Evolutionary conservation across 1,140 invertebrate genomes (phyloP).

Genomic region (Drosophila ambigua): DNA sequence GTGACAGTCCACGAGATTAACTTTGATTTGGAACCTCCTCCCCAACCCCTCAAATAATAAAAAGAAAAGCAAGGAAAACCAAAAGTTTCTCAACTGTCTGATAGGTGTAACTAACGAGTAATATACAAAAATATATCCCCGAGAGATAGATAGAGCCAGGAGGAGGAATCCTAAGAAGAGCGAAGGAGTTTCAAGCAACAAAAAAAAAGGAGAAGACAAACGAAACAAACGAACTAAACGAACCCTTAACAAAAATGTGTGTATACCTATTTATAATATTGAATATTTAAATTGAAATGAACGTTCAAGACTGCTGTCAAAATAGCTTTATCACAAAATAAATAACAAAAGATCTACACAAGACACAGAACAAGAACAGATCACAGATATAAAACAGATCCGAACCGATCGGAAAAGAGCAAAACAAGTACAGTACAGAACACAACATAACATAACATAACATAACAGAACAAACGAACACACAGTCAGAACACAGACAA

Average conservation of each 20-base stretch:
- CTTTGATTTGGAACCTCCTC: conserved; percentile 9
- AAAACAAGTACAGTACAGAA: conserved; percentile 20
- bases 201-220: conserved; percentile 21
- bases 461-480: conserved; percentile 13
- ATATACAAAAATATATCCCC: too few relatives aligned
- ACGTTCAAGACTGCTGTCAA: conserved; percentile 82
- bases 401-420: conserved; percentile 36
- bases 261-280: conserved; percentile 82
- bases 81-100: conserved; percentile 32
- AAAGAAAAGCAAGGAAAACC: conserved; percentile 9
- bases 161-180: too few relatives aligned
- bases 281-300: conserved; percentile 81
- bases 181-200: too few relatives aligned
- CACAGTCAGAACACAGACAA: conserved; percentile 1
- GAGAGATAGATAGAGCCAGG: too few relatives aligned
- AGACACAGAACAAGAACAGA: conserved; percentile 17
- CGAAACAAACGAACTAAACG: conserved; percentile 20
- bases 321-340: conserved; percentile 78
- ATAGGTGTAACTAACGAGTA: conserved; percentile 36
- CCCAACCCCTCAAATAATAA: neutral
- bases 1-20: neutral
- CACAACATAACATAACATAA: conserved; percentile 2
- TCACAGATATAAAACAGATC: conserved; percentile 37
- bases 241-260: conserved; percentile 63
- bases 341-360: conserved; percentile 42